Evolutionary conservation across 2,888 invertebrate species (phyloP).

Genomic region (Lepidocyrtoides sp.): DNA sequence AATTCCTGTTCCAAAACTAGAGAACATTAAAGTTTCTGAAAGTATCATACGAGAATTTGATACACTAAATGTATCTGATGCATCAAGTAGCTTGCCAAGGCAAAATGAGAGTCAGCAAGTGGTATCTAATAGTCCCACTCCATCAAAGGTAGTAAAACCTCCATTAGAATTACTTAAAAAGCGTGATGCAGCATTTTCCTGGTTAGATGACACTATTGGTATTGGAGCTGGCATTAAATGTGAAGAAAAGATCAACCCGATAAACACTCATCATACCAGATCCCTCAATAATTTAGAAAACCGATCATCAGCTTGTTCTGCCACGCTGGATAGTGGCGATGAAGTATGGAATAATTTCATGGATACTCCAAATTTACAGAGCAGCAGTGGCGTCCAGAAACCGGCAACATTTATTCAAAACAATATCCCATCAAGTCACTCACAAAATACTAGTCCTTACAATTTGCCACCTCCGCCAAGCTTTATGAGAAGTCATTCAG

Average conservation of each 20-base stretch:
- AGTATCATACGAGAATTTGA: slow-evolving; percentile 69
- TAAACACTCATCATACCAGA: neutral
- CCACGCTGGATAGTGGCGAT: slow-evolving; percentile 83
- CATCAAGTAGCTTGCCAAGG: neutral
- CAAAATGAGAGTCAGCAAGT: slow-evolving; percentile 37
- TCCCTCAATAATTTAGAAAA: slow-evolving; percentile 61
- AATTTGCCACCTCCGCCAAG: slow-evolving; percentile 84
- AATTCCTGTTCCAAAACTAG: neutral
- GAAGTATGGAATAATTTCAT: slow-evolving; percentile 83
- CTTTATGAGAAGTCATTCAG: slow-evolving; percentile 80
- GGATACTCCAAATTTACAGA: slow-evolving; percentile 15
- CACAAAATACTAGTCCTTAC: slow-evolving; percentile 76
- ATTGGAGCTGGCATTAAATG: slow-evolving; percentile 57
- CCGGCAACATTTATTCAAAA: slow-evolving; percentile 73
- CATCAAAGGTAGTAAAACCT: slow-evolving; percentile 68
- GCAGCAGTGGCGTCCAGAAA: slow-evolving; percentile 7
- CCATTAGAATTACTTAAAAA: slow-evolving; percentile 84
- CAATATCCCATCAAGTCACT: slow-evolving; percentile 61
- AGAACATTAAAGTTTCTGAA: slow-evolving; percentile 53
- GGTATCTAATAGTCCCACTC: slow-evolving; percentile 31
- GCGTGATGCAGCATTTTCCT: slow-evolving; percentile 87
- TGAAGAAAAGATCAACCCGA: neutral
- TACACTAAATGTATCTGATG: slow-evolving; percentile 57
- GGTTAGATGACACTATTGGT: slow-evolving; percentile 87
- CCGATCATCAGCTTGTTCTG: slow-evolving; percentile 45